phyloP scores from a whole-genome alignment of 2,113 vertebrate genomes.

The Rattus rattus region DNA sequence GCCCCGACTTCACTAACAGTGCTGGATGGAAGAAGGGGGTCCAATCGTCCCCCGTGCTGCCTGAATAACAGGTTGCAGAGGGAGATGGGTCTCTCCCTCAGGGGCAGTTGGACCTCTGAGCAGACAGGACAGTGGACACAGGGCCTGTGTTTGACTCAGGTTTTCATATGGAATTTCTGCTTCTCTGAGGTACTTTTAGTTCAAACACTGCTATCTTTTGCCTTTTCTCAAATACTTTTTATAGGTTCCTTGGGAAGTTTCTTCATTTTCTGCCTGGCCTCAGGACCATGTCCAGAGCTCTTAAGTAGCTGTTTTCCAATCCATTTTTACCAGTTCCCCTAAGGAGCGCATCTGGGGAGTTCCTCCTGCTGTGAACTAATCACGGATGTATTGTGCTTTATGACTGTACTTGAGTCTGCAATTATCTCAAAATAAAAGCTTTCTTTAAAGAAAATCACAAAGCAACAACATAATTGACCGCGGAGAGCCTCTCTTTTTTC shows the following conservation, averaged over 20 bases:
- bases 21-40: not conserved
- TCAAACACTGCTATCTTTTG: not conserved
- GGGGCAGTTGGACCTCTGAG: not conserved
- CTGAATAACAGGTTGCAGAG: too few species aligned
- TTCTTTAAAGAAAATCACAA: not conserved
- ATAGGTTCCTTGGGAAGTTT: not conserved
- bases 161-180: not conserved
- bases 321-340: not conserved
- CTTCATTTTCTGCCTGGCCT: not conserved
- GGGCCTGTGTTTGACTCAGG: not conserved
- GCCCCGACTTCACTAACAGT: not conserved
- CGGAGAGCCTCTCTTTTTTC: not conserved
- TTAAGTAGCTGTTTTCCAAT: not conserved
- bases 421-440: not conserved
- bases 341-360: not conserved
- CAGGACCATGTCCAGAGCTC: not conserved
- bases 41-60: not conserved
- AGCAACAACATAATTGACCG: not conserved
- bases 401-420: not conserved
- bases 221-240: not conserved
- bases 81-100: not conserved
- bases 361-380: not conserved
- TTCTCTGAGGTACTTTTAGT: not conserved
- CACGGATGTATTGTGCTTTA: constrained; percentile 23
- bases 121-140: too few species aligned